Evolutionary conservation across 2,888 invertebrate species (phyloP).

Genomic region (Drepana falcataria): DNA sequence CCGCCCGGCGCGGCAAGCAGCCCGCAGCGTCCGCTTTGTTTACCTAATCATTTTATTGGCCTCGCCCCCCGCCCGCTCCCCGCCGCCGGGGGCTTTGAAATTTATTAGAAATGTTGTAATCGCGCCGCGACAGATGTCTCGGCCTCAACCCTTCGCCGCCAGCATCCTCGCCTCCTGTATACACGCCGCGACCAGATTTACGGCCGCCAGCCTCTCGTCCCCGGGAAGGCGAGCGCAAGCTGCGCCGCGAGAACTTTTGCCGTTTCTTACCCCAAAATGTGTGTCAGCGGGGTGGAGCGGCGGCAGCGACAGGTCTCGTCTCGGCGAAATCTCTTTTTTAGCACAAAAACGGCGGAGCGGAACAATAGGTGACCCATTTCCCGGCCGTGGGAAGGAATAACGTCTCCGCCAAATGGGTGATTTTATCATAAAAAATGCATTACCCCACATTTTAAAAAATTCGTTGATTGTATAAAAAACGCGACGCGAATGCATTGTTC

Average conservation of each 20-base stretch:
- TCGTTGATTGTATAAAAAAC: constrained; percentile 49
- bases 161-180: constrained; percentile 43
- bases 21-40: constrained; percentile 64
- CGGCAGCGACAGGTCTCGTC: constrained; percentile 48
- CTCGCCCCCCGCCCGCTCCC: constrained; percentile 22
- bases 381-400: constrained; percentile 78
- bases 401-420: constrained; percentile 54
- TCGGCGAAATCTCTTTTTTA: constrained; percentile 71
- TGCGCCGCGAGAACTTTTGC: constrained; percentile 58
- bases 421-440: constrained; percentile 73
- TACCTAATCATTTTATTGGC: constrained; percentile 72
- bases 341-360: constrained; percentile 64
- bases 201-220: constrained; percentile 44
- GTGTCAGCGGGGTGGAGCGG: constrained; percentile 57
- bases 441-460: constrained; percentile 75
- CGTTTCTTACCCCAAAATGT: constrained; percentile 72
- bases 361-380: constrained; percentile 77
- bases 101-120: constrained; percentile 49
- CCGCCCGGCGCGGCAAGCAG: constrained; percentile 35
- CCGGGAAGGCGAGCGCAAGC: constrained; percentile 73
- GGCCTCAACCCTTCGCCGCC: constrained; percentile 40
- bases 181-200: constrained; percentile 61
- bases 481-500: constrained; percentile 63
- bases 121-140: constrained; percentile 49
- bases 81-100: constrained; percentile 29